These are phyloP conservation scores for Protobothrops flavoviridis DNA, from an alignment of 2,113 vertebrate species.

Conservation along the genomic window DNA sequence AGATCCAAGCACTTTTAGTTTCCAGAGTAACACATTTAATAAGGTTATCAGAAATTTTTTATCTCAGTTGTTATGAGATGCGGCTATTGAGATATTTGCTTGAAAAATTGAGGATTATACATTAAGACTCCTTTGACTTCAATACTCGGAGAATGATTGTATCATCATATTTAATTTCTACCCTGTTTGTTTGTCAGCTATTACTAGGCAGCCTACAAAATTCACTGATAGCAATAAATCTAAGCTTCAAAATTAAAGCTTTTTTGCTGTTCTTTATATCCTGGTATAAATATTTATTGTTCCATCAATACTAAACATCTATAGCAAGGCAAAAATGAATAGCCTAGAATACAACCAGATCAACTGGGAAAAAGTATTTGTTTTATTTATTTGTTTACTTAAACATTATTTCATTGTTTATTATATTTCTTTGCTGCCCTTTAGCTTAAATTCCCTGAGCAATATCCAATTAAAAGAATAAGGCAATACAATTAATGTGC, in stretches of 20 bases:
- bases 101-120: no score
- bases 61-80: background rate
- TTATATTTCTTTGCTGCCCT: background rate
- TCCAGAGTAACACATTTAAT: background rate
- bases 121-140: background rate
- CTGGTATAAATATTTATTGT: background rate
- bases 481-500: background rate
- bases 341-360: background rate
- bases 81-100: background rate
- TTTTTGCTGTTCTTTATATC: background rate
- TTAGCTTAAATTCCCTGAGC: background rate
- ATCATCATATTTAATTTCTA: background rate
- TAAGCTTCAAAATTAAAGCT: background rate
- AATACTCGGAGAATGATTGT: background rate
- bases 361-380: background rate
- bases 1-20: background rate
- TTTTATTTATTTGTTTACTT: conserved; percentile 3
- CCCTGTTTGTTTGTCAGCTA: background rate
- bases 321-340: background rate
- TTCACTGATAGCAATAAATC: background rate
- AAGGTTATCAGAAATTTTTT: background rate
- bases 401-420: background rate
- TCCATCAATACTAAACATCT: background rate
- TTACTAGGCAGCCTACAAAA: background rate
- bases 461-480: background rate